Conservation (phyloP, 92 coral and sea anemone genomes). For the Bergia sp. region DNA sequence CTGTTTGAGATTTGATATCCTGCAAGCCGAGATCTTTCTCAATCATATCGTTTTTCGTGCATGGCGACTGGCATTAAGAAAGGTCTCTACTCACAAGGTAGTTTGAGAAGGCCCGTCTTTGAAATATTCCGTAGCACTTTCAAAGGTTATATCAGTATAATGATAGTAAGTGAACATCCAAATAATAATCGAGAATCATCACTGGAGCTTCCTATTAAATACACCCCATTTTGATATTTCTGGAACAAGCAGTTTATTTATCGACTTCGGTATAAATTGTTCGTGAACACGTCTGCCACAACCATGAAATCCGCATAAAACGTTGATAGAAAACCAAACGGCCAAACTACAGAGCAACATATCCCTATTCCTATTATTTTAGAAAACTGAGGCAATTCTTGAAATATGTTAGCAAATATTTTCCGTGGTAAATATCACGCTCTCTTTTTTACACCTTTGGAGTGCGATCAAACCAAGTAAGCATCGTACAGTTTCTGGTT, state of each 20-base stretch:
- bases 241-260: background rate
- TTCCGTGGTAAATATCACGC: no score
- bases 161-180: background rate
- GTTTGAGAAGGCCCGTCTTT: background rate
- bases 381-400: no score
- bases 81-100: background rate
- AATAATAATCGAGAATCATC: background rate
- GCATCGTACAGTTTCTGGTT: no score
- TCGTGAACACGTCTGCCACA: no score
- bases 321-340: background rate
- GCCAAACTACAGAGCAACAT: no score
- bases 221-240: background rate
- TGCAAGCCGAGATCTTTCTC: background rate
- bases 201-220: background rate
- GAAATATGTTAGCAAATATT: no score
- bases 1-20: background rate
- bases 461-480: no score
- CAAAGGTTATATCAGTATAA: background rate
- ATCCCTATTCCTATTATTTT: no score
- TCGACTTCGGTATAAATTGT: background rate
- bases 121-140: background rate
- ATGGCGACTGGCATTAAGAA: background rate
- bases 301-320: no score
- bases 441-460: no score
- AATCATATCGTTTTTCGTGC: background rate